Evolutionary conservation across 2,797 vertebrate genomes (phyloP).

Genomic region (Amniataba percoides): DNA sequence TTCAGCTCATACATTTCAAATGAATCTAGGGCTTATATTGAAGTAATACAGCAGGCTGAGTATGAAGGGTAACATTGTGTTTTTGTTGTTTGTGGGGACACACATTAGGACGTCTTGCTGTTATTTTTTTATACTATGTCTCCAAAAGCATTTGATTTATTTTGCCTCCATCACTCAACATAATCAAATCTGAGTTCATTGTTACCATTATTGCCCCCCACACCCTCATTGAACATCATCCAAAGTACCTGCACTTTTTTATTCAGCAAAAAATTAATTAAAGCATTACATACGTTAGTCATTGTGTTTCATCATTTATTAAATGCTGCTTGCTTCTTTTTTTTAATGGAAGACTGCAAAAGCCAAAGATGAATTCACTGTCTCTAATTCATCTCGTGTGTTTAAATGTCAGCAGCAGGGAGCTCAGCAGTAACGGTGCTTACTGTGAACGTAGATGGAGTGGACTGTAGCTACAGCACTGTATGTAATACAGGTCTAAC

Average conservation of each 20-base stretch:
- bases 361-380: slow-evolving; percentile 73
- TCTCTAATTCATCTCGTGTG: slow-evolving; percentile 58
- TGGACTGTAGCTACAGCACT: slow-evolving; percentile 29
- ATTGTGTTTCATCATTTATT: slow-evolving; percentile 66
- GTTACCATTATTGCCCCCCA: slow-evolving; percentile 9
- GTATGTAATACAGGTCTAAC: slow-evolving; percentile 32
- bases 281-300: slow-evolving; percentile 66
- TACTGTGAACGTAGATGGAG: slow-evolving; percentile 39
- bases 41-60: slow-evolving; percentile 30
- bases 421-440: slow-evolving; percentile 26
- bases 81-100: slow-evolving; percentile 13
- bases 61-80: slow-evolving; percentile 31
- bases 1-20: slow-evolving; percentile 27
- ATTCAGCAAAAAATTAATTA: slow-evolving; percentile 65
- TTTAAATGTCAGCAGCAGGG: slow-evolving; percentile 53
- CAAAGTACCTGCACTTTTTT: slow-evolving; percentile 62
- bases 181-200: slow-evolving; percentile 32
- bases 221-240: slow-evolving; percentile 42
- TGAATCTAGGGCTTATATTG: slow-evolving; percentile 45
- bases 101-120: slow-evolving; percentile 7
- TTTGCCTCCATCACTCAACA: slow-evolving; percentile 23
- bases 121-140: slow-evolving; percentile 56
- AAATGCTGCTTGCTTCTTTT: slow-evolving; percentile 29
- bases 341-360: slow-evolving; percentile 40
- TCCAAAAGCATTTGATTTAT: slow-evolving; percentile 25